Conservation (phyloP, 1,140 invertebrate genomes). For the Bombus superbus region DNA sequence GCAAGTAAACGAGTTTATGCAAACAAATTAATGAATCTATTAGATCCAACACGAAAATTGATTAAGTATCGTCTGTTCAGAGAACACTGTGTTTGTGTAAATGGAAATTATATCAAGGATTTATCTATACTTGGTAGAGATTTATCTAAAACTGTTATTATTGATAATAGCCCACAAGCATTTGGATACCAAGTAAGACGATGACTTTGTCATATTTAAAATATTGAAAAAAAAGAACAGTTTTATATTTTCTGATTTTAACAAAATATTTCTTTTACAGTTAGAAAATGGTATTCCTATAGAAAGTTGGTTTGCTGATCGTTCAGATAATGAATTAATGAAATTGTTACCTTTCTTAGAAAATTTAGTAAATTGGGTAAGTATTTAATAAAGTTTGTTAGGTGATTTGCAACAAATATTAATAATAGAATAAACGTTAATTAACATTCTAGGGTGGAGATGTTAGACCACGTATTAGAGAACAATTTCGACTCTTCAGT, state of each 20-base stretch:
- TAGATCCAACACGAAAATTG: slow-evolving; percentile 94
- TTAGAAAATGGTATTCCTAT: slow-evolving; percentile 98
- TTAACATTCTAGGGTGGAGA: slow-evolving; percentile 91
- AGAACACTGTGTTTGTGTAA: slow-evolving; percentile 97
- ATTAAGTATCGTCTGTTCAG: slow-evolving; percentile 97
- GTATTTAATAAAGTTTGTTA: slow-evolving; percentile 67
- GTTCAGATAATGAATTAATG: slow-evolving; percentile 94
- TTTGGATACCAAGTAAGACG: slow-evolving; percentile 93
- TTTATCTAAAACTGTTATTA: slow-evolving; percentile 94
- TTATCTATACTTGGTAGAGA: slow-evolving; percentile 96
- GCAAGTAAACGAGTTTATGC: slow-evolving; percentile 98
- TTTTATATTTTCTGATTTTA: neutral
- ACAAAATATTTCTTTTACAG: slow-evolving; percentile 84
- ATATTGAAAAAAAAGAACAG: neutral
- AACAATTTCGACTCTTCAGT: slow-evolving; percentile 94
- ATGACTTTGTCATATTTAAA: slow-evolving; percentile 7
- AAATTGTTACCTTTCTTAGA: slow-evolving; percentile 97
- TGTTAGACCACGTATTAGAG: slow-evolving; percentile 94
- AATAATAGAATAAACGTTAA: slow-evolving; percentile 13
- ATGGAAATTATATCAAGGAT: slow-evolving; percentile 99
- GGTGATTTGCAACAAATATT: neutral
- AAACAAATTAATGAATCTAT: slow-evolving; percentile 95
- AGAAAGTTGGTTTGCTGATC: slow-evolving; percentile 98
- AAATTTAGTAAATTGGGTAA: slow-evolving; percentile 90
- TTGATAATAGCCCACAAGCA: slow-evolving; percentile 96